Evolutionary conservation across 1,140 invertebrate species (phyloP), one percentile per base, ranked within the genome.

Genomic region (Harlomillsia oculata): DNA sequence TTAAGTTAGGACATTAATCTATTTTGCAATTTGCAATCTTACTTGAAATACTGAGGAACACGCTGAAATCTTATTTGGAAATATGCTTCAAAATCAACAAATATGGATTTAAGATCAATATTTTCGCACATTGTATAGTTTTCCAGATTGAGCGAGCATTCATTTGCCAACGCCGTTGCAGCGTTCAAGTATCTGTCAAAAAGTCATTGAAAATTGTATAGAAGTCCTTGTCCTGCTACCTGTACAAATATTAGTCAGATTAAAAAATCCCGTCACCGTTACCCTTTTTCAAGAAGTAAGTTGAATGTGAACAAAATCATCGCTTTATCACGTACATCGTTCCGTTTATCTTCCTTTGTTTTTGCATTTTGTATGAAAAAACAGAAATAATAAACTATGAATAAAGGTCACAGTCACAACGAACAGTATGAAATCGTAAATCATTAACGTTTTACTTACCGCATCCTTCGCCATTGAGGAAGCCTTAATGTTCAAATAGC

Each of bases 41-140:
- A 82, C 71, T 80, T 84, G 26, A 82, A 80, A 26, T 91, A 78
- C 68, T 80, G 83, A 0, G 91, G 90, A 69, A 87, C 82, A 70
- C 86, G 88, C 68, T 87, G 83, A 71, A 89, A 94, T 66, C 87
- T 82, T 18, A 86, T 73, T 63, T 81, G 80, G 71, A 89, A 91
- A 74, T 87, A 95, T 46, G 83, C 83, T 61, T 84, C 84, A 70
- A 87, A 96, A 63, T 95, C 89, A 72, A 88, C 79, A 40, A 95
- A 71, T 54, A 97, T 85, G 16, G 82, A 84, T 50, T 87, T 82
- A 59, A 96, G 72, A 69, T 94, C 87, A 51, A 95, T 81, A 64
- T 95, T 95, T 65, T 96, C 91, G 72, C 91, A 95, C 1, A 94
- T 76, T 66, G 81, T 75, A 72, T 82, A 83, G 34, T 82, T 77